phyloP scores from a whole-genome alignment of 2,888 invertebrate genomes.

The Piscicola geometra region DNA sequence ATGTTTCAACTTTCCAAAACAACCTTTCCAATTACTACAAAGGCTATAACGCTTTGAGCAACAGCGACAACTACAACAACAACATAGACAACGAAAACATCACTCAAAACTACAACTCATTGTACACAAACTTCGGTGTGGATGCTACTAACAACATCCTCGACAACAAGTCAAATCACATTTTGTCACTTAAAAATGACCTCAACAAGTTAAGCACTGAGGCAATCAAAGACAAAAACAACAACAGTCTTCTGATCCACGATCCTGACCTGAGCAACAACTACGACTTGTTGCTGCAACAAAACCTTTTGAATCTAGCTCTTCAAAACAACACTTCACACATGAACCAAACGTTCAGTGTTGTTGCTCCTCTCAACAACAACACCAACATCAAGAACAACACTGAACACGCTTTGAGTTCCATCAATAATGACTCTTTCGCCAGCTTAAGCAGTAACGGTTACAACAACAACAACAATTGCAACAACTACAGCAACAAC shows the following conservation, averaged over 20 bases:
- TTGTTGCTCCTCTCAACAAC: too few species aligned
- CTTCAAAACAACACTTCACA: conserved; percentile 1
- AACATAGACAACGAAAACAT: too few species aligned
- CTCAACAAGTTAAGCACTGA: neutral
- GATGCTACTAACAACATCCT: neutral
- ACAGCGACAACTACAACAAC: too few species aligned
- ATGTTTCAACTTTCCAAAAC: neutral
- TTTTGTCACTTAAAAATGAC: neutral
- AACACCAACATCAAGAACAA: neutral
- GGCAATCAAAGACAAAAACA: neutral
- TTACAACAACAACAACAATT: neutral
- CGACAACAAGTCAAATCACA: neutral
- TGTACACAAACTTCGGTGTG: neutral
- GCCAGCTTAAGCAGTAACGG: neutral
- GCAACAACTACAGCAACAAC: conserved; percentile 1
- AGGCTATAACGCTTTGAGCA: neutral
- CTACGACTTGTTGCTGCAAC: conserved; percentile 1
- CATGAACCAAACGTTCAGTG: too few species aligned
- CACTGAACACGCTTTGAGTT: neutral
- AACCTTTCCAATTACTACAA: neutral
- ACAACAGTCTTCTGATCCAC: neutral
- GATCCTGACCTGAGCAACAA: neutral
- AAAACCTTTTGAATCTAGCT: neutral
- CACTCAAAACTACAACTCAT: too few species aligned
- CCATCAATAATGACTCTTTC: neutral